Evolutionary conservation across 2,113 vertebrate species (phyloP), one percentile per base, ranked within the genome.

Genomic region (Notothenia rossii): DNA sequence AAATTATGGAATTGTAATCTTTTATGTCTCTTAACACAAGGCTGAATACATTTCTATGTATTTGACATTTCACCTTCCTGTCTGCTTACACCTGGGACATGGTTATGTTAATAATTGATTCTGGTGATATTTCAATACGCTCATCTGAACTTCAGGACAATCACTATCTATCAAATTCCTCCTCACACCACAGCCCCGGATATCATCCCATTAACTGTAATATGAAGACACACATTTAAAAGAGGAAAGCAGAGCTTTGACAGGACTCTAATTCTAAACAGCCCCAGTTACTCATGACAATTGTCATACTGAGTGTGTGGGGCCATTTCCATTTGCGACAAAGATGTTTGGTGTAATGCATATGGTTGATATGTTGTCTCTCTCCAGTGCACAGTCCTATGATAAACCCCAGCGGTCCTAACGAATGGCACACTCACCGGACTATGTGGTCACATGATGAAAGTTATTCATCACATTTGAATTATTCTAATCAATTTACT

Each of bases 401-500:
- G 83, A 86, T 90, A 89, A 92, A 91, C 81, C 78, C 74, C 73
- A 25, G 75, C 56, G 61, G 78, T 76, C 89, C 81, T 88, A 91
- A 92, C 71, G 83, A 90, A 91, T 89, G 74, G 86, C 14, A 65
- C 84, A 85, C 64, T 87, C 89, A 79, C 84, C 82, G 86, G 91
- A 86, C 89, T 81, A 85, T 84, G 83, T 75, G 86, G 75, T 79
- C 76, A 83, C 93, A 95, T 96, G 96, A 97, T 98, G 97, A 98
- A 97, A 97, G 95, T 95, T 96, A 96, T 98, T 96, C 96, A 97
- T 99, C 96, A 98, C 96, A 94, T 94, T 96, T 97, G 96, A 97
- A 96, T 95, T 95, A 96, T 97, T 97, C 97, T 97, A 96, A 98
- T 98, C 96, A 97, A 96, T 97, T 98, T 96, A 95, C 96, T 96